phyloP scores from a whole-genome alignment of 2,797 vertebrate genomes.

The Poecilia gillii region DNA sequence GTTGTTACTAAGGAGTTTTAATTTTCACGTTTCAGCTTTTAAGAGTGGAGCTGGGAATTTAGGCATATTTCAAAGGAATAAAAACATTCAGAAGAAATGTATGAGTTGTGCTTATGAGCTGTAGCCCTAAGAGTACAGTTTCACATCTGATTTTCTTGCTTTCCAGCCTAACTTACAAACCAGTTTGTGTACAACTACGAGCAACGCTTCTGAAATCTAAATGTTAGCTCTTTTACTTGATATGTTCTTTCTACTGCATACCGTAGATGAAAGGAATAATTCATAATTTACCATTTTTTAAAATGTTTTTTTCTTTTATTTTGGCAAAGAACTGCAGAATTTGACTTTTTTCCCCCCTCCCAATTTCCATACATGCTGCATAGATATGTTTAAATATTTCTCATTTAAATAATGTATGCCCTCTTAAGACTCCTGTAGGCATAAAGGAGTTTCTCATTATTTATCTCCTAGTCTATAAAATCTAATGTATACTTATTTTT shows the following conservation, averaged over 20 bases:
- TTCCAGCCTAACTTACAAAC: not conserved
- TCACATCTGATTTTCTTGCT: not conserved
- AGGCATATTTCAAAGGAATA: conserved; percentile 1
- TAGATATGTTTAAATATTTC: conserved; percentile 43
- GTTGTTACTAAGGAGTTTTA: conserved; percentile 43
- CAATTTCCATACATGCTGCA: conserved; percentile 20
- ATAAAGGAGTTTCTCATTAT: conserved; percentile 18
- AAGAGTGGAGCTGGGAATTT: conserved; percentile 17
- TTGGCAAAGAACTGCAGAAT: not conserved
- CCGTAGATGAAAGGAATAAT: no score
- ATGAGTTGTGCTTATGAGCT: not conserved
- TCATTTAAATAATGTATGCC: conserved; percentile 25
- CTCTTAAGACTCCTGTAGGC: conserved; percentile 11
- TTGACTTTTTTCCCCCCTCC: not conserved
- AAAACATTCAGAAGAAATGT: not conserved
- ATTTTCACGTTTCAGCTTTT: conserved; percentile 2
- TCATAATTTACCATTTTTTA: not conserved
- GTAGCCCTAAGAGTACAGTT: not conserved
- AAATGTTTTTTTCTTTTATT: not conserved
- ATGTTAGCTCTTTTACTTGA: not conserved
- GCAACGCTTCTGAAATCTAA: not conserved
- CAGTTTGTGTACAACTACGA: not conserved
- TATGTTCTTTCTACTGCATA: not conserved
- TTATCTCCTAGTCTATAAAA: conserved; percentile 30
- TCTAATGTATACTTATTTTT: conserved; percentile 53